Conservation (phyloP, 64 coral and sea anemone genomes). For the Dendronephthya gigantea region DNA sequence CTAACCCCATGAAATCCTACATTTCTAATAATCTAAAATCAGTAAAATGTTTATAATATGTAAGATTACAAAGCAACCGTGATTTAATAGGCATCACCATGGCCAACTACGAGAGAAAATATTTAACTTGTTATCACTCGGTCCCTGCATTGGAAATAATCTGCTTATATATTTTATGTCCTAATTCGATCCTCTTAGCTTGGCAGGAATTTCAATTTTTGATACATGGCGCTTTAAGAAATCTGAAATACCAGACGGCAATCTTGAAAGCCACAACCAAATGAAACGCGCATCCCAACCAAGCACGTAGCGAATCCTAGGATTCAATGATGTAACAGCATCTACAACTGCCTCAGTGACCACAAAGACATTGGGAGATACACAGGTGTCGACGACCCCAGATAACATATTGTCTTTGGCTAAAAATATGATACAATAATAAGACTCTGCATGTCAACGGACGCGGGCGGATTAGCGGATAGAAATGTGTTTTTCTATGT, state of each 20-base stretch:
- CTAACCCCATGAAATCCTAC: too few relatives aligned
- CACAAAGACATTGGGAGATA: conserved; percentile 55
- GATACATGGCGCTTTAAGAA: conserved; percentile 12
- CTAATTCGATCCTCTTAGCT: neutral
- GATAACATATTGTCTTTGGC: conserved; percentile 55
- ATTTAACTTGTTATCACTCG: too few relatives aligned
- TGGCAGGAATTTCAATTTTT: neutral
- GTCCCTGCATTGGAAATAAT: too few relatives aligned
- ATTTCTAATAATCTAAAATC: too few relatives aligned
- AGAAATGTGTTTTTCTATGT: too few relatives aligned
- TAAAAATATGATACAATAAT: conserved; percentile 5
- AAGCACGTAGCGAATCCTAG: conserved; percentile 63
- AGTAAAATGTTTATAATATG: too few relatives aligned
- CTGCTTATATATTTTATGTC: neutral
- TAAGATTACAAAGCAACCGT: too few relatives aligned
- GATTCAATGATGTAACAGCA: conserved; percentile 48
- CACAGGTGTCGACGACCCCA: conserved; percentile 66
- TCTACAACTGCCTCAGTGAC: conserved; percentile 59
- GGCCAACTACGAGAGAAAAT: too few relatives aligned
- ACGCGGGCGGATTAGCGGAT: too few relatives aligned
- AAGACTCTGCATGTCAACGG: too few relatives aligned
- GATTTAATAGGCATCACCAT: too few relatives aligned
- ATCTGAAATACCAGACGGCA: conserved; percentile 54
- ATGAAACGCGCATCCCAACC: conserved; percentile 70
- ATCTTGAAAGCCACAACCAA: conserved; percentile 75